Evolutionary conservation across 2,888 invertebrate genomes (phyloP).

Genomic region (Tridacna gigas): DNA sequence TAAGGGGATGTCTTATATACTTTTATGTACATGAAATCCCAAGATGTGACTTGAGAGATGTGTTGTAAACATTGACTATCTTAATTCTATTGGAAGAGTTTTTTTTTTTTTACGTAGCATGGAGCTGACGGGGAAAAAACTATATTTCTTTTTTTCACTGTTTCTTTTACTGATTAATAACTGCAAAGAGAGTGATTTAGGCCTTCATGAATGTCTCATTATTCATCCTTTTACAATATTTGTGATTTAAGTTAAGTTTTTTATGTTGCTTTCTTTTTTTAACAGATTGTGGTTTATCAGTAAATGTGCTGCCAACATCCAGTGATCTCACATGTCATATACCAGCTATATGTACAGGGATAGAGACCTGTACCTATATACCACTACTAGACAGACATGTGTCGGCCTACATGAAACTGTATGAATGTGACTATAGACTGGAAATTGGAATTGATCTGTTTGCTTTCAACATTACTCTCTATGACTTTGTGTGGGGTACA

Average conservation of each 20-base stretch:
- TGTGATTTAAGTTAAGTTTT: not conserved
- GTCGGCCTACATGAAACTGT: constrained; percentile 27
- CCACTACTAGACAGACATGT: constrained; percentile 39
- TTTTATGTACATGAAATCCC: too few species aligned
- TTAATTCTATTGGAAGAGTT: too few species aligned
- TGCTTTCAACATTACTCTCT: constrained; percentile 33
- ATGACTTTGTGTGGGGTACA: constrained; percentile 46
- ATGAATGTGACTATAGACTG: constrained; percentile 35
- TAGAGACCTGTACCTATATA: constrained; percentile 53
- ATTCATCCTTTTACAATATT: too few species aligned
- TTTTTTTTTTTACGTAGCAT: too few species aligned
- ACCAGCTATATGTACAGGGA: constrained; percentile 52
- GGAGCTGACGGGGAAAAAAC: too few species aligned
- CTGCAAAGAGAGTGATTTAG: too few species aligned
- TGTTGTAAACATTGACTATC: too few species aligned
- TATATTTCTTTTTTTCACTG: too few species aligned
- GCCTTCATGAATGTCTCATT: too few species aligned
- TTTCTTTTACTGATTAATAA: too few species aligned
- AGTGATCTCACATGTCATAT: constrained; percentile 51
- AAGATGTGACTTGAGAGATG: too few species aligned
- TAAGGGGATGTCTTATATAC: too few species aligned
- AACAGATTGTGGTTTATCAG: constrained; percentile 35
- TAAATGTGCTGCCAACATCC: constrained; percentile 30
- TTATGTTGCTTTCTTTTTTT: constrained; percentile 9
- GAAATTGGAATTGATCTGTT: constrained; percentile 52